These are phyloP conservation scores for Malaclemys terrapin DNA, from an alignment of 2,113 vertebrate species.

Conservation along the genomic window DNA sequence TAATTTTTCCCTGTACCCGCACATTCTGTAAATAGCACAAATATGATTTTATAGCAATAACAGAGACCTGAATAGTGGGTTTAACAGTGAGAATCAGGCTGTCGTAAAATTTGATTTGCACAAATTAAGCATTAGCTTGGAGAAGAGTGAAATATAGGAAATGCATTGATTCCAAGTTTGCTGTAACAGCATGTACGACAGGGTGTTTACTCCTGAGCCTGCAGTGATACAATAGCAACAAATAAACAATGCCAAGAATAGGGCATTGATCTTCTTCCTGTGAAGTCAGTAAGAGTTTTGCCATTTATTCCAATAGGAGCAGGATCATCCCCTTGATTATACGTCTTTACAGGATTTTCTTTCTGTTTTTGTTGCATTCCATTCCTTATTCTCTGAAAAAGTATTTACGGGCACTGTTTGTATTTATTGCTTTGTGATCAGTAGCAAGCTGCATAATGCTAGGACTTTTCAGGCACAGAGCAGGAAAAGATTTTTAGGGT, in stretches of 20 bases:
- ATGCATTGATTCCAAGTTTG: background rate
- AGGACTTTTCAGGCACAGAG: background rate
- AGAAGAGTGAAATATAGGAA: background rate
- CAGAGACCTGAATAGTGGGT: background rate
- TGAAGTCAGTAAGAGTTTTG: background rate
- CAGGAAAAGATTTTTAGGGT: background rate
- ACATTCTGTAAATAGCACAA: conserved; percentile 69
- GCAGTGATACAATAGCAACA: background rate
- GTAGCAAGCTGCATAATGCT: background rate
- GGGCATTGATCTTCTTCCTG: background rate
- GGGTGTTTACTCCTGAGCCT: background rate
- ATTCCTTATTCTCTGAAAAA: background rate
- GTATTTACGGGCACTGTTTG: background rate
- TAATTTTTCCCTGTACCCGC: conserved; percentile 63
- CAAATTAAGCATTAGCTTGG: background rate
- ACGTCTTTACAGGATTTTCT: background rate
- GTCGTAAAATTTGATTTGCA: background rate
- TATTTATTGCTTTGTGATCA: background rate
- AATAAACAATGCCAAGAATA: background rate
- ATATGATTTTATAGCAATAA: conserved; percentile 59
- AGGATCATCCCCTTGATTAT: background rate
- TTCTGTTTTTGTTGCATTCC: background rate
- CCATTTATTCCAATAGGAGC: background rate
- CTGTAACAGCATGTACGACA: background rate
- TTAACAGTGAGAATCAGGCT: conserved; percentile 34